phyloP scores from a whole-genome alignment of 1,140 invertebrate genomes.

The Pinna nobilis region DNA sequence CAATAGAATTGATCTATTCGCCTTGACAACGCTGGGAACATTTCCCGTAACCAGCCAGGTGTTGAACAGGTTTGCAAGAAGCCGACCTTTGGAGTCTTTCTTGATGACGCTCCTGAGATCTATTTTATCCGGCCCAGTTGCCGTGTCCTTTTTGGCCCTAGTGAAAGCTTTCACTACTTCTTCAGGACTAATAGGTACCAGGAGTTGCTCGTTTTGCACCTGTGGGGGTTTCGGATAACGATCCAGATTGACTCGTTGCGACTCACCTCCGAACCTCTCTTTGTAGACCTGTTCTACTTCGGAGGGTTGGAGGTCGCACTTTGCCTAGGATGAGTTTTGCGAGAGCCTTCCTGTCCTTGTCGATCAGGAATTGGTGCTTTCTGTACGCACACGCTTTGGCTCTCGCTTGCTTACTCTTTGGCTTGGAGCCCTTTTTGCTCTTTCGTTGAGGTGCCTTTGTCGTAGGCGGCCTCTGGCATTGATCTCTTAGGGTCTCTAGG shows the following conservation, averaged over 20 bases:
- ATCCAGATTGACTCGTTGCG: conserved; percentile 31
- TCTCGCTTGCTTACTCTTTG: not conserved
- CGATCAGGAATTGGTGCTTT: not conserved
- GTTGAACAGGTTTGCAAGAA: conserved; percentile 39
- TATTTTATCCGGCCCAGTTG: conserved; percentile 37
- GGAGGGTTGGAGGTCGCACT: conserved; percentile 8
- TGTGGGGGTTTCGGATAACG: not conserved
- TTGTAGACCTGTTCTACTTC: conserved; percentile 2
- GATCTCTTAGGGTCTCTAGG: not conserved
- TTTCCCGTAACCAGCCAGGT: conserved; percentile 14
- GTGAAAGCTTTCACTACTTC: conserved; percentile 24
- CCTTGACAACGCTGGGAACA: conserved; percentile 31
- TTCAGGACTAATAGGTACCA: conserved; percentile 15
- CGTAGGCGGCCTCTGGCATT: not conserved
- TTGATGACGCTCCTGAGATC: not conserved
- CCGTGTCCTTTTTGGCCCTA: conserved; percentile 24
- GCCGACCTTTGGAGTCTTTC: not conserved
- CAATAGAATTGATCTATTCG: conserved; percentile 40
- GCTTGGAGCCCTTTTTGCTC: not conserved
- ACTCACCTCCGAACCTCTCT: conserved; percentile 22
- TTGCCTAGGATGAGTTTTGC: conserved; percentile 3
- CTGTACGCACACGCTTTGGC: not conserved
- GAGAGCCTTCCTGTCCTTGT: not conserved
- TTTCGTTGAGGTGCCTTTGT: not conserved
- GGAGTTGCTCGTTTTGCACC: conserved; percentile 7